Base-by-base conservation (phyloP, 2,797 vertebrate genomes). In the Bryconaethiops microstoma region DNA sequence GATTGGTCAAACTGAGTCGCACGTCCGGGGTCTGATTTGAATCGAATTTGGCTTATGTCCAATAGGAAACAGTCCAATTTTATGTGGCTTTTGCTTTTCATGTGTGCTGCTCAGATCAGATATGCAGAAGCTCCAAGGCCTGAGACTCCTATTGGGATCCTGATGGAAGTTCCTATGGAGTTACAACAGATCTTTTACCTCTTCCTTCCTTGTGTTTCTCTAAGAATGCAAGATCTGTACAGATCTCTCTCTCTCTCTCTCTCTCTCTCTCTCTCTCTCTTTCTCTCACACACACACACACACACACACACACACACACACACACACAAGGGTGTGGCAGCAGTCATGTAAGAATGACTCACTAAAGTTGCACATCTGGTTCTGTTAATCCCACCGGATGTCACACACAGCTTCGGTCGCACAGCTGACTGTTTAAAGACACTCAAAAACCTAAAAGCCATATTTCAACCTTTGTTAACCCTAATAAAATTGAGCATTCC, bases 341-440 rank as follows among this genome's bases (percentile, higher is more conserved):
- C 39, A 45, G 42, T 42, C 25, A 7, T 76, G n/a, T 50, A 73
- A 81, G 55, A 54, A 70, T 82, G 82, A 84, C 74, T 86, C 82
- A 84, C 74, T 40, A 17, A 42, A 77, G 52, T 79, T 69, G 70
- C 78, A 82, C 82, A 84, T 86, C 85, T 84, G 85, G 69, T 63
- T 76, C 74, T 72, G 55, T 62, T 82, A 72, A 84, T 71, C 16
- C 13, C 23, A 13, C 77, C 80, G 62, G 77, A 82, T 84, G 85
- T 80, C 74, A 48, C 74, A 57, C 54, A 39, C 40, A 65, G 63
- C n/a, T 40, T 75, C 50, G 59, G 60, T 54, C 25, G 7, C 63
- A 19, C 50, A 10, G 5, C 40, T 60, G 35, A 45, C n/a, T 16
- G 12, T 21, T 35, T 35, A 6, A 29, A 29, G 21, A 25, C n/a